Evolutionary conservation across 1,140 invertebrate species (phyloP).

Genomic region (Himalopsyche phryganea): DNA sequence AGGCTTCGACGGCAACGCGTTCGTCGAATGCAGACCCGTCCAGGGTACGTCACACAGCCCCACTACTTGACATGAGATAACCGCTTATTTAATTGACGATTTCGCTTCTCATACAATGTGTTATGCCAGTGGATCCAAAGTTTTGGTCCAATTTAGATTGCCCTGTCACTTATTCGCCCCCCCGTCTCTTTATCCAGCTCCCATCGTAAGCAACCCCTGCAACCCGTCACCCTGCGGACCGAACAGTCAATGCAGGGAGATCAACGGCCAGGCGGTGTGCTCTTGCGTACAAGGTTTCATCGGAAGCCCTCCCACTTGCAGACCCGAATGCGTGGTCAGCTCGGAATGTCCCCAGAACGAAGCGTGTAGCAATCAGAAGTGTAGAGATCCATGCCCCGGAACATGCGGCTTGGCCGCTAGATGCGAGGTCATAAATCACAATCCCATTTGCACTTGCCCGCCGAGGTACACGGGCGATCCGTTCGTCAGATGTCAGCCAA

Average conservation of each 20-base stretch:
- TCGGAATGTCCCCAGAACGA: slow-evolving; percentile 61
- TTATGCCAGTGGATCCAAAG: background rate
- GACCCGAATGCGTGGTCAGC: slow-evolving; percentile 61
- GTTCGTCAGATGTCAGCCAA: slow-evolving; percentile 53
- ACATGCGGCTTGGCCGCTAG: slow-evolving; percentile 61
- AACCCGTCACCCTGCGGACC: slow-evolving; percentile 60
- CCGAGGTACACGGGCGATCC: slow-evolving; percentile 60
- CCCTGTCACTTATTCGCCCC: background rate
- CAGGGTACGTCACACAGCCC: slow-evolving; percentile 41
- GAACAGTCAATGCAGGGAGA: slow-evolving; percentile 60
- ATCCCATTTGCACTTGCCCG: slow-evolving; percentile 59
- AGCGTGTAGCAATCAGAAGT: slow-evolving; percentile 62
- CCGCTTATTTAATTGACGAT: too few relatives aligned
- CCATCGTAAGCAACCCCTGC: slow-evolving; percentile 51
- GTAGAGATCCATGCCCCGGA: slow-evolving; percentile 61
- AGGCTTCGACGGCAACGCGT: slow-evolving; percentile 75
- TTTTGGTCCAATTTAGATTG: background rate
- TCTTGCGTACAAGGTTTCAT: slow-evolving; percentile 59
- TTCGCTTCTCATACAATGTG: background rate
- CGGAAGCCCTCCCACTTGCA: slow-evolving; percentile 62
- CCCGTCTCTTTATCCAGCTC: slow-evolving; percentile 15
- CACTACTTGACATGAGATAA: background rate
- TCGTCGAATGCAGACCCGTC: slow-evolving; percentile 59
- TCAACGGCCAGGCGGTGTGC: slow-evolving; percentile 56
- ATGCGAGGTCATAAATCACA: slow-evolving; percentile 60